Evolutionary conservation across 37 sponge, comb jelly and placozoan species (phyloP).

Genomic region (Theonella swinhoei): DNA sequence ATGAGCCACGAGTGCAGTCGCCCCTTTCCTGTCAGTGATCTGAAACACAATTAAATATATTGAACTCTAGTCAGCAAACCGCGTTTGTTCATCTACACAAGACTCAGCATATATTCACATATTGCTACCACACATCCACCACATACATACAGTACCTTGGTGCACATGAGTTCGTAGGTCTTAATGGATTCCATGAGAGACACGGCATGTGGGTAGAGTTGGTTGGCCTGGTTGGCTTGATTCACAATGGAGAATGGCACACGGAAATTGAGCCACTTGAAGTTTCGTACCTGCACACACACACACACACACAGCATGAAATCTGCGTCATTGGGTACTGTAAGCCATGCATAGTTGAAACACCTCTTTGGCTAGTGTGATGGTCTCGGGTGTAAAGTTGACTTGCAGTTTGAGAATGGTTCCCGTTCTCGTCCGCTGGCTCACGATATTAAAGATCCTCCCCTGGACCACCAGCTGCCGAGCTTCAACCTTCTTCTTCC

Average conservation of each 20-base stretch:
- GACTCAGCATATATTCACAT: too few relatives aligned
- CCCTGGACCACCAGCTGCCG: slow-evolving; percentile 79
- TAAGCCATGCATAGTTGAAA: not conserved
- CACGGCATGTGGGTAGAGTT: slow-evolving; percentile 96
- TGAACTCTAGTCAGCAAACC: too few relatives aligned
- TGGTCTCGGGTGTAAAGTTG: slow-evolving; percentile 94
- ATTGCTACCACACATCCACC: too few relatives aligned
- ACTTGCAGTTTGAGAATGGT: slow-evolving; percentile 81
- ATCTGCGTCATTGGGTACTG: not conserved
- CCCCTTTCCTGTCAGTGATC: slow-evolving; percentile 46
- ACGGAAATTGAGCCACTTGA: slow-evolving; percentile 90
- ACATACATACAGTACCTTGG: too few relatives aligned
- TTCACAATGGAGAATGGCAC: slow-evolving; percentile 90
- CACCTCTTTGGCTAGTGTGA: slow-evolving; percentile 95
- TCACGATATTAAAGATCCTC: slow-evolving; percentile 76
- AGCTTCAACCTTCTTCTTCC: slow-evolving; percentile 74
- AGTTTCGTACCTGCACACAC: slow-evolving; percentile 67
- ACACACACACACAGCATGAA: too few relatives aligned
- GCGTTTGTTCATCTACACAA: too few relatives aligned
- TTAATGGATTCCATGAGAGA: slow-evolving; percentile 95
- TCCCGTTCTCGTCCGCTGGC: slow-evolving; percentile 65
- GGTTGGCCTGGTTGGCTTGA: slow-evolving; percentile 95
- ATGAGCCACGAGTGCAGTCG: slow-evolving; percentile 73
- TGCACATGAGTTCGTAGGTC: slow-evolving; percentile 93
- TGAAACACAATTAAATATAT: too few relatives aligned